Conservation (phyloP, 2,797 vertebrate genomes). For the Miichthys miiuy region DNA sequence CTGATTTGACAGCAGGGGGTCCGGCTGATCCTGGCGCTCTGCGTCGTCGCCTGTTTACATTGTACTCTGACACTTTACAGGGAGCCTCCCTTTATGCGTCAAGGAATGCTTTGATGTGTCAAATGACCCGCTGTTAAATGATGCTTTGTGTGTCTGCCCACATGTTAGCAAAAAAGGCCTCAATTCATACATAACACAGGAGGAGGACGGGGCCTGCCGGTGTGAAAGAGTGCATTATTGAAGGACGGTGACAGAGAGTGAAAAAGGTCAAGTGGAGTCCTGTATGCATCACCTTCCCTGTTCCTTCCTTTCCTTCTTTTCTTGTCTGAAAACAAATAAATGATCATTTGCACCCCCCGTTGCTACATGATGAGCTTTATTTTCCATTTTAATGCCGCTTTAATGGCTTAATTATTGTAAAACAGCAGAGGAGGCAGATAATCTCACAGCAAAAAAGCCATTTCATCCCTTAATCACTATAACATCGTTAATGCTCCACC, state of each 20-base stretch:
- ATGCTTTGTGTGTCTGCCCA: slow-evolving; percentile 74
- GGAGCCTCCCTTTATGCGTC: slow-evolving; percentile 65
- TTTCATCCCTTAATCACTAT: slow-evolving; percentile 27
- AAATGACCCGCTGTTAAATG: slow-evolving; percentile 77
- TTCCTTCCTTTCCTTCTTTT: neutral
- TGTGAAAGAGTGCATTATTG: slow-evolving; percentile 38
- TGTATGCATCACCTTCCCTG: slow-evolving; percentile 1
- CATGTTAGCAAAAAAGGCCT: slow-evolving; percentile 61
- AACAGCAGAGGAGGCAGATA: slow-evolving; percentile 11
- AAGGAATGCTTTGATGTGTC: slow-evolving; percentile 85
- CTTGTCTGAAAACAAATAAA: slow-evolving; percentile 22
- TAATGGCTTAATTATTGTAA: slow-evolving; percentile 8
- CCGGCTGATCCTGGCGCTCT: slow-evolving; percentile 60
- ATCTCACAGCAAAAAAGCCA: slow-evolving; percentile 17
- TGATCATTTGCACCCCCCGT: neutral
- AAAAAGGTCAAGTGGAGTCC: slow-evolving; percentile 53
- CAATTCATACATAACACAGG: slow-evolving; percentile 62
- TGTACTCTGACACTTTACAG: slow-evolving; percentile 75
- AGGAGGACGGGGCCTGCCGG: slow-evolving; percentile 9
- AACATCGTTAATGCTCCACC: slow-evolving; percentile 26
- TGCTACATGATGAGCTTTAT: slow-evolving; percentile 2
- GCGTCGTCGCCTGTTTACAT: slow-evolving; percentile 66
- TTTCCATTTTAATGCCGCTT: slow-evolving; percentile 6
- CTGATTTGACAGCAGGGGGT: slow-evolving; percentile 66
- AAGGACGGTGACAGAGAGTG: slow-evolving; percentile 32